Evolutionary conservation across 1,140 invertebrate genomes (phyloP).

Genomic region (Lepidurus couesii): DNA sequence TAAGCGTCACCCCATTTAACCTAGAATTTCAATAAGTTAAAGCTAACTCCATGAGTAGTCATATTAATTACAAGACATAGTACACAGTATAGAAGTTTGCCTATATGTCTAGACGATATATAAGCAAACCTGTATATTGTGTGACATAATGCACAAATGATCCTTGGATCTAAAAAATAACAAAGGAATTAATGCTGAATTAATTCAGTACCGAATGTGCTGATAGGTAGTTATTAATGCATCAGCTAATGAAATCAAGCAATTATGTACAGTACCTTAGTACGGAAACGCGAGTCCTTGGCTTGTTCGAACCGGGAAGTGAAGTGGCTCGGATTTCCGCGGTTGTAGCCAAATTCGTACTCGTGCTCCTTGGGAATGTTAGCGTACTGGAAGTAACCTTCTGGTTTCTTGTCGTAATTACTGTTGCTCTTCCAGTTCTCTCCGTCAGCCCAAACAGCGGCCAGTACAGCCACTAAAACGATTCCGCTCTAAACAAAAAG

Average conservation of each 20-base stretch:
- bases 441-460: not conserved
- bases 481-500: conserved; percentile 1
- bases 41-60: not conserved
- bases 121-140: too few species aligned
- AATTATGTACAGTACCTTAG: conserved; percentile 15
- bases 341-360: conserved; percentile 60
- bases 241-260: too few species aligned
- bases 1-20: conserved; percentile 79
- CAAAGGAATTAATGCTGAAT: too few species aligned
- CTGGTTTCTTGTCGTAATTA: conserved; percentile 24
- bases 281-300: conserved; percentile 29
- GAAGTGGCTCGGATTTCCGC: conserved; percentile 62
- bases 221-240: too few species aligned
- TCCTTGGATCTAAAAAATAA: too few species aligned
- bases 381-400: conserved; percentile 49
- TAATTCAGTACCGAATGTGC: too few species aligned
- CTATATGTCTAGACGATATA: too few species aligned
- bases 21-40: conserved; percentile 46
- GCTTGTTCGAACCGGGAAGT: conserved; percentile 61
- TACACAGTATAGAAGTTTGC: too few species aligned
- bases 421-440: not conserved
- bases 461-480: not conserved
- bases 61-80: too few species aligned
- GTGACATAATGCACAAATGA: too few species aligned
- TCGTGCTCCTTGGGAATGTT: conserved; percentile 58